These are phyloP conservation scores for Agonum fuliginosum DNA, from an alignment of 2,888 invertebrate genomes.

Conservation along the genomic window DNA sequence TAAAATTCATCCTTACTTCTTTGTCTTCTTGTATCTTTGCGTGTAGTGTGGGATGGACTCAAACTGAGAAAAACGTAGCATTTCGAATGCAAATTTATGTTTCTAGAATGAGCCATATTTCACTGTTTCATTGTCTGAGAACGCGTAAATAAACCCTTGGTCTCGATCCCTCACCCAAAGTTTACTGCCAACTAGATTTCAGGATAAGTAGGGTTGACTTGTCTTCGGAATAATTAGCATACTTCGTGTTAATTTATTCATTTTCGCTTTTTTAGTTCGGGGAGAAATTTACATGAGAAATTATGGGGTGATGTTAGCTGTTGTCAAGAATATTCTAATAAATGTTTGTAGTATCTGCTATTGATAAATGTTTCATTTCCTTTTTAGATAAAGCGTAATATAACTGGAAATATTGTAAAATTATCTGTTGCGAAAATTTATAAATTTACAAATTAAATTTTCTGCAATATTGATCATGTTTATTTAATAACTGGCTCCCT, in stretches of 20 bases:
- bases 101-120: constrained; percentile 52
- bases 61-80: constrained; percentile 21
- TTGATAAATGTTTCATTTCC: too few species aligned
- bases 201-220: not conserved
- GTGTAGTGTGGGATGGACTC: constrained; percentile 33
- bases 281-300: constrained; percentile 16
- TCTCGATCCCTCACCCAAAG: not conserved
- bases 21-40: constrained; percentile 10
- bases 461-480: too few species aligned
- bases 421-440: not conserved
- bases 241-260: constrained; percentile 21
- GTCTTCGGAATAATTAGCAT: constrained; percentile 13
- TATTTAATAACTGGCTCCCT: too few species aligned
- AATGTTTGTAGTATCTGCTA: not conserved
- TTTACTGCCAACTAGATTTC: constrained; percentile 12
- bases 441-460: too few species aligned
- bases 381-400: not conserved
- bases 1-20: constrained; percentile 6
- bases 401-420: not conserved
- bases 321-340: too few species aligned
- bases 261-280: not conserved
- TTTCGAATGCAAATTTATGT: constrained; percentile 55
- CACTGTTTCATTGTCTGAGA: constrained; percentile 51
- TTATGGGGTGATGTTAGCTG: not conserved
- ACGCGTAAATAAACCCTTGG: constrained; percentile 32